A percentile compares a stretch with the other conserved stretches of the same genome.
These are phyloP conservation scores for Trachelus troglodyta DNA, from an alignment of 2,888 invertebrate species.

Conservation along the genomic window DNA sequence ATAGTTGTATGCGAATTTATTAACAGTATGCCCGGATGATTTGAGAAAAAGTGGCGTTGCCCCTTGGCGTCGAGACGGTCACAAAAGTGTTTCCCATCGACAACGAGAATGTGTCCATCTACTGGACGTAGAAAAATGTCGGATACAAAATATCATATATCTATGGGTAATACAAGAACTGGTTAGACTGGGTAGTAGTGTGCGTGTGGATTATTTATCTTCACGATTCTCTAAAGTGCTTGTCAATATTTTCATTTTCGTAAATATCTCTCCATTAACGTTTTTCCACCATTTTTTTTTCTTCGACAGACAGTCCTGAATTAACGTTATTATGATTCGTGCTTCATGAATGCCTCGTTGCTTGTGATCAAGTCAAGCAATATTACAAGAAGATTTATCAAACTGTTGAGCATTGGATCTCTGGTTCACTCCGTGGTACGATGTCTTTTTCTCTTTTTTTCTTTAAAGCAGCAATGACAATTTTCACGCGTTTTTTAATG, in stretches of 20 bases:
- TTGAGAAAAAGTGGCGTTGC: too few relatives aligned
- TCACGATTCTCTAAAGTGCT: not conserved
- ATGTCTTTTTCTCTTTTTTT: not conserved
- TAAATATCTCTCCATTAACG: not conserved
- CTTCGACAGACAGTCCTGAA: too few relatives aligned
- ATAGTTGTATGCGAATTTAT: too few relatives aligned
- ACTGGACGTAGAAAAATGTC: conserved; percentile 33
- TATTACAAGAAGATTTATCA: too few relatives aligned
- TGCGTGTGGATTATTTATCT: not conserved
- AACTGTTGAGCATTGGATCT: conserved; percentile 10
- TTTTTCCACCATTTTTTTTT: conserved; percentile 1
- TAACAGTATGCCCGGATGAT: too few relatives aligned
- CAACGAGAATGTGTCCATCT: not conserved
- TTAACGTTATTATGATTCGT: too few relatives aligned
- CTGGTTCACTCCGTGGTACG: conserved; percentile 21
- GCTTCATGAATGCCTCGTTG: too few relatives aligned
- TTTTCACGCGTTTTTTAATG: conserved; percentile 15
- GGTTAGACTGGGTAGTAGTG: conserved; percentile 2
- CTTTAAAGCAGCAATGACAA: conserved; percentile 24
- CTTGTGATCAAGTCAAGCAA: too few relatives aligned
- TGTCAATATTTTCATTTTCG: too few relatives aligned
- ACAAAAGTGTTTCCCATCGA: too few relatives aligned
- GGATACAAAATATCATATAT: conserved; percentile 35
- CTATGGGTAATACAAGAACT: conserved; percentile 26
- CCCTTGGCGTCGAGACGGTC: too few relatives aligned